Percentiles rank a stretch among this genome's conserved stretches.
These are phyloP conservation scores for Caiman crocodilus DNA, from an alignment of 2,797 vertebrate genomes.

Conservation along the genomic window DNA sequence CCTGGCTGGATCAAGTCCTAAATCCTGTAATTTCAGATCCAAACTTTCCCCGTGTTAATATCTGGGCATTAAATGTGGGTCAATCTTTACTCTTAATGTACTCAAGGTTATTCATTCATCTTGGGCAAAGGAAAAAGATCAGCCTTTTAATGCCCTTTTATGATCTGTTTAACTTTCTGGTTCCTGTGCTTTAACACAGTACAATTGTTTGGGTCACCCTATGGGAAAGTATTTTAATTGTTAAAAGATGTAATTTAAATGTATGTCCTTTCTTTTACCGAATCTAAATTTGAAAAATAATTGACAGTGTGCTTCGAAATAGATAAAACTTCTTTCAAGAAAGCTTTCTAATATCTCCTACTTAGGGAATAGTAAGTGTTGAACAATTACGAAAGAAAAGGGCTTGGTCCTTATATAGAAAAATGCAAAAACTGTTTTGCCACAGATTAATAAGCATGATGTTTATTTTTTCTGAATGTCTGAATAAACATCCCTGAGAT, in stretches of 20 bases:
- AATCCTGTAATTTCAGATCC: neutral
- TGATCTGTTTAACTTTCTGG: neutral
- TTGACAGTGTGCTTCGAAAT: neutral
- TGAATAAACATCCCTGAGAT: neutral
- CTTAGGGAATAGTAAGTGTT: neutral
- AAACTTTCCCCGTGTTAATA: neutral
- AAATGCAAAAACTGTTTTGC: neutral
- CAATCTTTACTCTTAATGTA: neutral
- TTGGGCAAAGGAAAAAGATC: fast-evolving
- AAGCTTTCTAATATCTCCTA: neutral
- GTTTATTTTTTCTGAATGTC: neutral
- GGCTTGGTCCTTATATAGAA: neutral
- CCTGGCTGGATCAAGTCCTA: neutral
- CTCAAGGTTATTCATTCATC: neutral
- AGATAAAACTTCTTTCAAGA: neutral
- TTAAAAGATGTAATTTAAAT: neutral
- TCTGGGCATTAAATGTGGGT: neutral
- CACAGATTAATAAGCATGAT: neutral
- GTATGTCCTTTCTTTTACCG: neutral
- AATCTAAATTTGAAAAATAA: neutral
- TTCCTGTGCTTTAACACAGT: neutral
- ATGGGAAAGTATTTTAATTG: neutral
- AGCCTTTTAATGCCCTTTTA: neutral
- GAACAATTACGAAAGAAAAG: neutral
- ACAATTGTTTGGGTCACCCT: neutral